Evolutionary conservation across 2,888 invertebrate genomes (phyloP).

Genomic region (Hirtodrosophila trivittata): DNA sequence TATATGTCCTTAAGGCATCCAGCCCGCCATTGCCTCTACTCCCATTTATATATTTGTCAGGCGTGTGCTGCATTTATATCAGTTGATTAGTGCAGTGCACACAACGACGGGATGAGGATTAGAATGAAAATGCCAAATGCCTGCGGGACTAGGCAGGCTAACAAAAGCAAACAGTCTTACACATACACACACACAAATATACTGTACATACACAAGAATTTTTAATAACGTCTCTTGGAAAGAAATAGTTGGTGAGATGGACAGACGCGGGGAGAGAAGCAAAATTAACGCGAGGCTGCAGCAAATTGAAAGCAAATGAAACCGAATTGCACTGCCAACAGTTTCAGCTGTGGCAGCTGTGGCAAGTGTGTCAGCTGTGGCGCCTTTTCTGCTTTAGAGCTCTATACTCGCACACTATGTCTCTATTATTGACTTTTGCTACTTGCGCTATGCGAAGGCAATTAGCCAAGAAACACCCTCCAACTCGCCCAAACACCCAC

Average conservation of each 20-base stretch:
- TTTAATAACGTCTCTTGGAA: constrained; percentile 21
- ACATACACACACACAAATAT: constrained; percentile 1
- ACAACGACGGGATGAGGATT: constrained; percentile 3
- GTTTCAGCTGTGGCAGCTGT: constrained; percentile 12
- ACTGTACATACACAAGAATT: constrained; percentile 14
- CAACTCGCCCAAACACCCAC: constrained; percentile 1
- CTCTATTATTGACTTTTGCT: constrained; percentile 54
- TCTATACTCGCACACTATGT: constrained; percentile 10
- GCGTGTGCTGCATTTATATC: constrained; percentile 66
- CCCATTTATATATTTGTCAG: constrained; percentile 25
- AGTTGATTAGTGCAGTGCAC: constrained; percentile 60
- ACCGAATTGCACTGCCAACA: constrained; percentile 47
- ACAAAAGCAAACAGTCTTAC: constrained; percentile 1
- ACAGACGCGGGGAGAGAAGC: constrained; percentile 21
- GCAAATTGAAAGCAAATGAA: constrained; percentile 74
- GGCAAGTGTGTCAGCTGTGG: constrained; percentile 10
- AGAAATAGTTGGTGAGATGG: neutral
- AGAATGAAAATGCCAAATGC: constrained; percentile 39
- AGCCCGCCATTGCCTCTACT: neutral
- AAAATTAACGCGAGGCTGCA: constrained; percentile 53
- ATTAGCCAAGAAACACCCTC: constrained; percentile 57
- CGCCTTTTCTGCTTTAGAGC: constrained; percentile 14
- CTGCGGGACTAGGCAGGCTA: constrained; percentile 33
- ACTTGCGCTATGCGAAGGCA: constrained; percentile 54
- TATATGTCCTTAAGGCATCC: constrained; percentile 31